These are phyloP conservation scores for Lamprotornis superbus DNA, from an alignment of 2,113 vertebrate species.

Conservation along the genomic window DNA sequence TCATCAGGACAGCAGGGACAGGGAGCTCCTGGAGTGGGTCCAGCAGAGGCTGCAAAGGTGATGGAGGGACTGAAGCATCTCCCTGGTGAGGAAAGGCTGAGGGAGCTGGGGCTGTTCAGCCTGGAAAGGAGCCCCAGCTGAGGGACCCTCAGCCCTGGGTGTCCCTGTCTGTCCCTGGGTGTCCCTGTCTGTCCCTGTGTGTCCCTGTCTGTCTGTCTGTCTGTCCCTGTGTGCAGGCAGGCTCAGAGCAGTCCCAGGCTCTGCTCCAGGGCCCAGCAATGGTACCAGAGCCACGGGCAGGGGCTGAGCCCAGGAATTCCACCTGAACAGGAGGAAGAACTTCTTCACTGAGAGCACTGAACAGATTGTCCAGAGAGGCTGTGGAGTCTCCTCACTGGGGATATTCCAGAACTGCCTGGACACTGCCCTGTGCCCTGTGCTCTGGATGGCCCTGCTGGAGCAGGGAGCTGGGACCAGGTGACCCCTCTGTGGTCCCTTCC, in stretches of 20 bases:
- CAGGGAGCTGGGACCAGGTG: not conserved
- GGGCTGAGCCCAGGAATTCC: not conserved
- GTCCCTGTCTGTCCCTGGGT: not conserved
- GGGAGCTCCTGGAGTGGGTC: accelerated
- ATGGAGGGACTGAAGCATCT: not conserved
- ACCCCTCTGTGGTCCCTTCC: not conserved
- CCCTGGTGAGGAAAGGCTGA: not conserved
- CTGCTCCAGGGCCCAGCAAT: not conserved
- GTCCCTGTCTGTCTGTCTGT: too few relatives aligned
- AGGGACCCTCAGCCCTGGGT: not conserved
- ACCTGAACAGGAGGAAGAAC: not conserved
- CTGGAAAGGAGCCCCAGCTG: not conserved
- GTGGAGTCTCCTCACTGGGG: not conserved
- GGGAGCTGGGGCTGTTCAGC: not conserved
- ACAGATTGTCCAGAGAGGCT: not conserved
- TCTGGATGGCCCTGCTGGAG: too few relatives aligned
- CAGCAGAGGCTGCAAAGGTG: not conserved
- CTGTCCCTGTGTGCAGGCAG: not conserved
- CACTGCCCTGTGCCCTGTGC: not conserved
- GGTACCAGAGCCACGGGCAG: not conserved
- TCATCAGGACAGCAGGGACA: not conserved
- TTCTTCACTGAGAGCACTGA: not conserved
- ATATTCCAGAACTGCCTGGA: not conserved
- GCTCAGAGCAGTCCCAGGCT: not conserved
- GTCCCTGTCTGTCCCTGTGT: too few relatives aligned